Evolutionary conservation across 2,113 vertebrate genomes (phyloP), one percentile per base, ranked within the genome.

Genomic region (Danionella cerebrum): DNA sequence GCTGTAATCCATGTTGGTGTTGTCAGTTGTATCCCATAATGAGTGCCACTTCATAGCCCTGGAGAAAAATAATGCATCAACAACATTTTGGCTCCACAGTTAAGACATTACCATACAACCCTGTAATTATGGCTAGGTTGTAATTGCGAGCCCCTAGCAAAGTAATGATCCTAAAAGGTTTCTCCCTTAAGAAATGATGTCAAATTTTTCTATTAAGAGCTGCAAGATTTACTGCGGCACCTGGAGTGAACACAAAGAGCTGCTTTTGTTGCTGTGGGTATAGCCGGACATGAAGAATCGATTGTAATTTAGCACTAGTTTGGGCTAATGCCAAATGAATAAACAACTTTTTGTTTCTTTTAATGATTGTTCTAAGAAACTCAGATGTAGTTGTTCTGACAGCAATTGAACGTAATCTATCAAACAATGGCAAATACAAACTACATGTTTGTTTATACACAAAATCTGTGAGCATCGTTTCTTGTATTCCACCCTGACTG

Each of bases 111-210:
- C 31, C 31, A 41, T 27, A 25, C 62, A 62, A 29, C 65, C 29
- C 59, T 14, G 47, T 72, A 60, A 72, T 78, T 79, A 72, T 75
- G 24, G 48, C 59, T 73, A 77, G 9, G 50, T 63, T 31, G 64
- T 67, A 24, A 71, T 51, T 72, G 12, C 35, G 35, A 13, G 5
- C 35, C 57, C 13, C 9, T 1, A 1, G 14, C 71, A 62, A 47
- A 3, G 42, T 29, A 10, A 35, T 68, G 53, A 67, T 72, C 57
- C 53, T 65, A 13, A 27, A 77, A 76, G 54, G 44, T 19, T 10
- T 38, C 27, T 29, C 3, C 11, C 18, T 22, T 9, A 12, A 47
- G 44, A 35, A 42, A 8, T 44, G 22, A n/a, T 51, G 44, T 68
- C 21, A 41, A 25, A 62, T 71, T 63, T 47, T 27, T 55, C 18